A percentile compares a stretch with the other conserved stretches of the same genome.
Evolutionary conservation across 2,113 vertebrate species (phyloP).

Genomic region (Onychostruthus taczanowskii): DNA sequence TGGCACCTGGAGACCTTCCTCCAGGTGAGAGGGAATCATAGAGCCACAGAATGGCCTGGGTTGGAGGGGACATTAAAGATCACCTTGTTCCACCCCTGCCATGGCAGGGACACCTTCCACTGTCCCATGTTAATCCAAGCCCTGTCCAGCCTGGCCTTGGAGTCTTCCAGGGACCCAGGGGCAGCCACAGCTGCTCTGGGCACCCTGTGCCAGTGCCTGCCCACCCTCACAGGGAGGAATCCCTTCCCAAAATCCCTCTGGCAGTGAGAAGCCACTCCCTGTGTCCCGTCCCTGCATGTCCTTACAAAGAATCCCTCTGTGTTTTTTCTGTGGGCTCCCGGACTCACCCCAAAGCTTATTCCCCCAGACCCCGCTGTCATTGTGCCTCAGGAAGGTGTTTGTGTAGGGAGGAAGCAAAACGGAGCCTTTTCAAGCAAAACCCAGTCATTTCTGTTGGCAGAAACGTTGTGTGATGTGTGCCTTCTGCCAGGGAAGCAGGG

Average conservation of each 20-base stretch:
- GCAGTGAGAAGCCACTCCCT: too few relatives aligned
- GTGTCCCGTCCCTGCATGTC: not conserved
- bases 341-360: not conserved
- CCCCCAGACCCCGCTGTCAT: not conserved
- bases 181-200: not conserved
- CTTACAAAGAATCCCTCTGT: too few relatives aligned
- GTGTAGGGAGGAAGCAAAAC: slow-evolving; percentile 8
- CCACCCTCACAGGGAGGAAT: not conserved
- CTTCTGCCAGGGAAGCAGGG: slow-evolving; percentile 9
- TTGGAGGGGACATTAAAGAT: not conserved
- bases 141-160: fast-evolving
- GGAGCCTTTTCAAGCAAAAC: slow-evolving; percentile 25
- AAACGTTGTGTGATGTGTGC: not conserved
- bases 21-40: not conserved
- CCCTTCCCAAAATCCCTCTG: not conserved
- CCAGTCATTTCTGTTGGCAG: not conserved
- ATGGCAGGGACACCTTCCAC: not conserved
- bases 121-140: not conserved
- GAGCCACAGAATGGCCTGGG: not conserved
- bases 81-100: not conserved
- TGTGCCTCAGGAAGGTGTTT: not conserved
- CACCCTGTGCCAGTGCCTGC: not conserved
- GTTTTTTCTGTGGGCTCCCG: not conserved
- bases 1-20: not conserved
- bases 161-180: not conserved